These are phyloP conservation scores for Siniperca undulata DNA, from an alignment of 2,797 vertebrate genomes.

Conservation along the genomic window DNA sequence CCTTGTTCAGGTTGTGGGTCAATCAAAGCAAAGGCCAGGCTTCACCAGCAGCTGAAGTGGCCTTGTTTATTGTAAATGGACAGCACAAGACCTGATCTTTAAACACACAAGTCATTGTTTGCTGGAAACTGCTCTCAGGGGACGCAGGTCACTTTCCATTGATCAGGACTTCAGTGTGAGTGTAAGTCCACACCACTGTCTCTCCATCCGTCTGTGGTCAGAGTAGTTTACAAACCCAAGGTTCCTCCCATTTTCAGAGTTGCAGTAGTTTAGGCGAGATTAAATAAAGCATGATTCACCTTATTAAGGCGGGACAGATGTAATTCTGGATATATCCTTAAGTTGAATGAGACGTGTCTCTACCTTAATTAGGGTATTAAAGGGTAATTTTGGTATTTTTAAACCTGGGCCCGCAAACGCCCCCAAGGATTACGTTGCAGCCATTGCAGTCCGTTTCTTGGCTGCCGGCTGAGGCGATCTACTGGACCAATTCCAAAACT, in stretches of 20 bases:
- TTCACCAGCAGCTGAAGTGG: slow-evolving; percentile 5
- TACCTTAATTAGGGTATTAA: background rate
- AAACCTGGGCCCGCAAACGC: no score
- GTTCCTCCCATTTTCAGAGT: background rate
- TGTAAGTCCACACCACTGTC: slow-evolving; percentile 14
- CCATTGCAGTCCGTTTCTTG: no score
- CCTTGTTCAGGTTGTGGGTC: slow-evolving; percentile 12
- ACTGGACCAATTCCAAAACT: no score
- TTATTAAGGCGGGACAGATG: background rate
- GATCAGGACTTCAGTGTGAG: slow-evolving; percentile 31
- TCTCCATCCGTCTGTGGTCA: slow-evolving; percentile 1
- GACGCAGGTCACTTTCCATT: slow-evolving; percentile 51
- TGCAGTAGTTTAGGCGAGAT: background rate
- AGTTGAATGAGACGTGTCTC: background rate
- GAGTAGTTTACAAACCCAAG: background rate
- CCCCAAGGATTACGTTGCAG: no score
- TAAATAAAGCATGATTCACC: background rate
- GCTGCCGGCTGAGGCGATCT: no score
- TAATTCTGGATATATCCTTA: background rate
- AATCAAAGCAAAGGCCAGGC: background rate
- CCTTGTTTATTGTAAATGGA: slow-evolving; percentile 41
- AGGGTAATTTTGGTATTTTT: background rate
- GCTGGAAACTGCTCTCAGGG: slow-evolving; percentile 46
- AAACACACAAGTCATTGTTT: slow-evolving; percentile 47
- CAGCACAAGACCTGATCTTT: slow-evolving; percentile 45